Percentiles rank a stretch among this genome's conserved stretches.
phyloP scores from a whole-genome alignment of 2,888 invertebrate species.

The Criorhina ranunculi region DNA sequence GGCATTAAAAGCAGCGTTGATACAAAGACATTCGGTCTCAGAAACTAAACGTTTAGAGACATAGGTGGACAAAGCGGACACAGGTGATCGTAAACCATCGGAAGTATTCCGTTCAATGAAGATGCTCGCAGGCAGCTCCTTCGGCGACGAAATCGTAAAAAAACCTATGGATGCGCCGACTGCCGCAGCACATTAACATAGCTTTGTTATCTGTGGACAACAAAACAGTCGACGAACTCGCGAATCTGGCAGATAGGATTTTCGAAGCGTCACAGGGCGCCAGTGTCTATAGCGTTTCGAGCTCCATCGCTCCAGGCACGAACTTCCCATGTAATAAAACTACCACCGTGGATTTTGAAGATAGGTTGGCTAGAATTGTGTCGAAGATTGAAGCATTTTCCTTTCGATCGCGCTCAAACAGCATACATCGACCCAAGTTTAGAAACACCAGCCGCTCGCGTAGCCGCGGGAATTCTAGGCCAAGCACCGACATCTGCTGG shows the following conservation, averaged over 20 bases:
- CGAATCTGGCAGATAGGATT: background rate
- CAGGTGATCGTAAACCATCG: constrained; percentile 17
- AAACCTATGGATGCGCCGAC: constrained; percentile 3
- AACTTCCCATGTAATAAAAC: too few species aligned
- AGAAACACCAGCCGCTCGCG: too few species aligned
- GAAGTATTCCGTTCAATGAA: constrained; percentile 9
- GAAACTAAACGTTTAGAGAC: constrained; percentile 19
- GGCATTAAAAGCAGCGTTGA: background rate
- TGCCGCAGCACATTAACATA: constrained; percentile 11
- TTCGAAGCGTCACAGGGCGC: background rate
- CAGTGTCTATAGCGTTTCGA: too few species aligned
- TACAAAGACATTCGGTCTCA: constrained; percentile 14
- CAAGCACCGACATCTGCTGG: background rate
- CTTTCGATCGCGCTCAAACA: too few species aligned
- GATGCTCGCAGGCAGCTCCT: background rate
- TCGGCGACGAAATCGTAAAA: constrained; percentile 9
- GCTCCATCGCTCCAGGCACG: too few species aligned
- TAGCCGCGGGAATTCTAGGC: background rate
- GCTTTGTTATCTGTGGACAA: constrained; percentile 9
- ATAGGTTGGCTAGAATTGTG: too few species aligned
- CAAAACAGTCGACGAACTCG: background rate
- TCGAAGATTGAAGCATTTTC: too few species aligned
- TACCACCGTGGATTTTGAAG: too few species aligned
- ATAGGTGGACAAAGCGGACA: background rate
- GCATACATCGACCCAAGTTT: too few species aligned